Base-by-base conservation (phyloP, 30 jellyfish, hydroid and myxozoan species). In the Morbakka virulenta region DNA sequence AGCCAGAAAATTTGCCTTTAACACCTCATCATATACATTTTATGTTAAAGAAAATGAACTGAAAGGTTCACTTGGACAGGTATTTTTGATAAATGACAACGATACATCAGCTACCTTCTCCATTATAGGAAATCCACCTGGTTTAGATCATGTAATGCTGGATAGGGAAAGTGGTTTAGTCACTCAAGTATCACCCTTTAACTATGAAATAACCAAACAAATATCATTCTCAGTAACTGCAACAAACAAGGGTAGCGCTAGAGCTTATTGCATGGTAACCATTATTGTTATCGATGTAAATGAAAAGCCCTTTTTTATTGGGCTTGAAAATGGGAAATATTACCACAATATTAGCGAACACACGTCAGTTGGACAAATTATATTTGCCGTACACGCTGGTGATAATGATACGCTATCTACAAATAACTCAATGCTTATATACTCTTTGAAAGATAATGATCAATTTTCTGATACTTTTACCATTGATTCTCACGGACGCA, bases 141-240 rank as follows among this genome's bases (percentile, higher is more conserved):
- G 57, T 36, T 32, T 84, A 73, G 71, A 84, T 73, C 70, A 88
- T 73, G 35, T 11, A 84, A n/a, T n/a, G n/a, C n/a, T n/a, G n/a
- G n/a, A n/a, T n/a, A n/a, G n/a, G n/a, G n/a, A n/a, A n/a, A n/a
- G n/a, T n/a, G n/a, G n/a, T n/a, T n/a, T n/a, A n/a, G n/a, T n/a
- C n/a, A n/a, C n/a, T n/a, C n/a, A n/a, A n/a, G n/a, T n/a, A n/a
- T n/a, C n/a, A n/a, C n/a, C n/a, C n/a, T n/a, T n/a, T n/a, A 69
- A 91, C 35, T 81, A 61, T 62, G 98, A 91, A 75, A 47, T 0
- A 36, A 79, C 76, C 36, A 64, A 72, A 14, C 93, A 89, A 31
- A 82, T 76, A 52, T 95, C 85, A 29, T 78, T 85, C 69, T 76
- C 87, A 25, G 93, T 73, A 14, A 81, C 95, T 1, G 96, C 98